Conservation (phyloP, 2,888 invertebrate genomes). For the Poecilus cupreus region DNA sequence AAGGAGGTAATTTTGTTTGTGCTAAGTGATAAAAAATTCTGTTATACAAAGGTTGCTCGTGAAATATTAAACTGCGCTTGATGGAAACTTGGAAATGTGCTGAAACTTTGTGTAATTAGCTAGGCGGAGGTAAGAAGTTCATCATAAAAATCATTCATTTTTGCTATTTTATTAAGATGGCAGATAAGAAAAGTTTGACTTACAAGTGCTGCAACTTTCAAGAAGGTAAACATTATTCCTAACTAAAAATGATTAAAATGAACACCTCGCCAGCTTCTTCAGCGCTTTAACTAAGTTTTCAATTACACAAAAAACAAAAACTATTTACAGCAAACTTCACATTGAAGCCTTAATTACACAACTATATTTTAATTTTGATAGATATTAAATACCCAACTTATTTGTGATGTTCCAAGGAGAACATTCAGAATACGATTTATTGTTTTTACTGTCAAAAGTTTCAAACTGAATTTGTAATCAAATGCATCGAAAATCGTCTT, state of each 20-base stretch:
- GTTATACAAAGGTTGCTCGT: slow-evolving; percentile 2
- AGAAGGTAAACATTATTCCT: slow-evolving; percentile 9
- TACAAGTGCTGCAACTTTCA: background rate
- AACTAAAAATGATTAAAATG: slow-evolving; percentile 32
- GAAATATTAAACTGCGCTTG: slow-evolving; percentile 17
- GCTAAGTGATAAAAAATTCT: slow-evolving; percentile 25
- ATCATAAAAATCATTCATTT: slow-evolving; percentile 44
- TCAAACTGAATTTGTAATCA: too few relatives aligned
- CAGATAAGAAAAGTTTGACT: slow-evolving; percentile 32
- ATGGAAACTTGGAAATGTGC: slow-evolving; percentile 17
- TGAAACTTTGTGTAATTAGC: slow-evolving; percentile 35
- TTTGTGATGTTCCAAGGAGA: too few relatives aligned
- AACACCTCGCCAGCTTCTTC: background rate
- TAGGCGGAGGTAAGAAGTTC: background rate
- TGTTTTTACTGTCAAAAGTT: too few relatives aligned
- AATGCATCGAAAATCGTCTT: too few relatives aligned
- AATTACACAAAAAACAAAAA: background rate
- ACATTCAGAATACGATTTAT: too few relatives aligned
- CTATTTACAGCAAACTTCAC: slow-evolving; percentile 10
- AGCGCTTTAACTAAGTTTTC: background rate
- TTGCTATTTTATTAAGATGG: slow-evolving; percentile 27
- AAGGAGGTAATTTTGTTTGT: slow-evolving; percentile 25
- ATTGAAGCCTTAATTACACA: background rate
- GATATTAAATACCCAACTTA: too few relatives aligned
- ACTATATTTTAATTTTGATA: too few relatives aligned